Evolutionary conservation across 2,113 vertebrate genomes (phyloP).

Genomic region (Blennius ocellaris): DNA sequence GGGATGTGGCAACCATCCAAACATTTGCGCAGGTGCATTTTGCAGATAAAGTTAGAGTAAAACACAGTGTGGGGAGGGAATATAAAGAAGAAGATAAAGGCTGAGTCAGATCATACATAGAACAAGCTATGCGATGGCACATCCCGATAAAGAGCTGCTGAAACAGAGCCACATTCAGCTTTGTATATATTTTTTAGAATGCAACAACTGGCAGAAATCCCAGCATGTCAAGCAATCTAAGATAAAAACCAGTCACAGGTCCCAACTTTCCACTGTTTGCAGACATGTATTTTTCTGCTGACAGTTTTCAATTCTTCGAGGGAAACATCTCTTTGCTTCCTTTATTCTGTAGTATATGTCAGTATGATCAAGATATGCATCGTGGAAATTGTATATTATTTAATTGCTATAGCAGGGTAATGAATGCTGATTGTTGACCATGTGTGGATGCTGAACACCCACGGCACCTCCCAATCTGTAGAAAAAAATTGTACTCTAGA

Average conservation of each 20-base stretch:
- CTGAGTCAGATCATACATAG: slow-evolving; percentile 47
- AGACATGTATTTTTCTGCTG: slow-evolving; percentile 32
- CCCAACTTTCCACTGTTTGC: slow-evolving; percentile 18
- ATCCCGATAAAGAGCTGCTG: slow-evolving; percentile 45
- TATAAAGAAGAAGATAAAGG: slow-evolving; percentile 51
- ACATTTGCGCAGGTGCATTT: slow-evolving; percentile 47
- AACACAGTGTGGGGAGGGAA: slow-evolving; percentile 37
- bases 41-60: slow-evolving; percentile 58
- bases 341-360: neutral
- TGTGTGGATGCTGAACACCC: neutral
- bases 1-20: slow-evolving; percentile 52
- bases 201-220: slow-evolving; percentile 32
- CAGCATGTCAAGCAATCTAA: slow-evolving; percentile 40
- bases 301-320: slow-evolving; percentile 34
- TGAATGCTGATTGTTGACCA: no score
- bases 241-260: slow-evolving; percentile 42
- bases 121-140: slow-evolving; percentile 47
- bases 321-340: slow-evolving; percentile 20
- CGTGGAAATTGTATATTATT: no score
- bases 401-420: no score
- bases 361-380: no score
- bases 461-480: neutral
- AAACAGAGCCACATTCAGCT: slow-evolving; percentile 51
- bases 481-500: neutral
- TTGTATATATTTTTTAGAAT: slow-evolving; percentile 50